phyloP scores from a whole-genome alignment of 2,888 invertebrate genomes.

The Sepiola atlantica region DNA sequence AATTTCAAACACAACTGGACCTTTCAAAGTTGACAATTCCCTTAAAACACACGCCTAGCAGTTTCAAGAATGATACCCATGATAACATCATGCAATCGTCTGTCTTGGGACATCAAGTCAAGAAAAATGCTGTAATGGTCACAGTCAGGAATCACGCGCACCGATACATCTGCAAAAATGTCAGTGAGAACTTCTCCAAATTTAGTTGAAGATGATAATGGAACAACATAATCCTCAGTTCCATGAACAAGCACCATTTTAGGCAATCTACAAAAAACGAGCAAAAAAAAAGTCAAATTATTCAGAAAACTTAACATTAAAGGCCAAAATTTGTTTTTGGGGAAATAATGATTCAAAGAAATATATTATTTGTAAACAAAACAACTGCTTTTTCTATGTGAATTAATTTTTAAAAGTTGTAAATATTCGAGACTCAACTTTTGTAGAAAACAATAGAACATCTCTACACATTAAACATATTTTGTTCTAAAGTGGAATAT shows the following conservation, averaged over 20 bases:
- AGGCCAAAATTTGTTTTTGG: not conserved
- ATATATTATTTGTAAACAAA: no score
- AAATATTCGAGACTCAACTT: no score
- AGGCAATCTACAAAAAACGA: constrained; percentile 65
- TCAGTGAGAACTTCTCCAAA: constrained; percentile 65
- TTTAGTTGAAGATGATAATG: constrained; percentile 62
- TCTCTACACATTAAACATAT: no score
- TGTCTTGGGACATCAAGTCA: constrained; percentile 66
- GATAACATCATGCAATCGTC: constrained; percentile 61
- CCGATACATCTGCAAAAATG: constrained; percentile 60
- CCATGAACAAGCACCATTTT: constrained; percentile 69
- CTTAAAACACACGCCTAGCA: constrained; percentile 49
- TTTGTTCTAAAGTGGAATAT: no score
- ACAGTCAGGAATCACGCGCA: constrained; percentile 68
- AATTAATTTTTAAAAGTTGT: no score
- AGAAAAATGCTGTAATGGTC: constrained; percentile 68
- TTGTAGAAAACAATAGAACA: no score
- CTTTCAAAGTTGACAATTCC: not conserved
- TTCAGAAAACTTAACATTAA: not conserved
- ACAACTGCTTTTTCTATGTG: no score
- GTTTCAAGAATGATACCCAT: constrained; percentile 64
- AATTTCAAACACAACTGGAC: not conserved
- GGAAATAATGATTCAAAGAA: no score
- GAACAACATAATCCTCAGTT: constrained; percentile 67
- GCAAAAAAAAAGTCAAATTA: not conserved